Conservation (phyloP, 92 coral and sea anemone genomes). For the Parazoanthus swiftii region DNA sequence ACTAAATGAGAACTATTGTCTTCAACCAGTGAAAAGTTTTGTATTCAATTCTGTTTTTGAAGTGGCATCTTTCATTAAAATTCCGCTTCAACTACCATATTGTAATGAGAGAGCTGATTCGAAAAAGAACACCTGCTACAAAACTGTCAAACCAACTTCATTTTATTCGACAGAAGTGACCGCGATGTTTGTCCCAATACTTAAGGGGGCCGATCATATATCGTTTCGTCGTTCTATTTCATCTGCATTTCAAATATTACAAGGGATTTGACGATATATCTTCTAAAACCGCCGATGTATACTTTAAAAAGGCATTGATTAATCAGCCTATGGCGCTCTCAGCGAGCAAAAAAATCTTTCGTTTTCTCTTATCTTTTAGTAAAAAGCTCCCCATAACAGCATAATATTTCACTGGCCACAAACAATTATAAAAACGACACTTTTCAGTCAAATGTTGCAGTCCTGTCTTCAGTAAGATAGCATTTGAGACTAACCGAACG, state of each 20-base stretch:
- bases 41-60: not conserved
- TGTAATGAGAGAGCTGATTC: not conserved
- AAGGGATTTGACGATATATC: not conserved
- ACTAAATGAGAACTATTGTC: not conserved
- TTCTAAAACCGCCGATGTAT: not conserved
- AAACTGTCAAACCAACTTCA: constrained; percentile 14
- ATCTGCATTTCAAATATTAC: not conserved
- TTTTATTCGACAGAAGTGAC: not conserved
- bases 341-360: not conserved
- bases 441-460: not conserved
- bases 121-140: constrained; percentile 19
- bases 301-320: not conserved
- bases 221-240: not conserved
- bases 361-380: not conserved
- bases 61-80: constrained; percentile 8
- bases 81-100: not conserved
- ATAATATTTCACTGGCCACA: not conserved
- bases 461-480: not conserved
- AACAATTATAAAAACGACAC: not conserved
- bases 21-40: not conserved
- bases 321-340: not conserved
- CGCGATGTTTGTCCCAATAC: not conserved
- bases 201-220: not conserved
- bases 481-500: not conserved
- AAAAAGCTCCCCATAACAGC: not conserved